Evolutionary conservation across 1,140 invertebrate genomes (phyloP).

Genomic region (Papilio xuthus): DNA sequence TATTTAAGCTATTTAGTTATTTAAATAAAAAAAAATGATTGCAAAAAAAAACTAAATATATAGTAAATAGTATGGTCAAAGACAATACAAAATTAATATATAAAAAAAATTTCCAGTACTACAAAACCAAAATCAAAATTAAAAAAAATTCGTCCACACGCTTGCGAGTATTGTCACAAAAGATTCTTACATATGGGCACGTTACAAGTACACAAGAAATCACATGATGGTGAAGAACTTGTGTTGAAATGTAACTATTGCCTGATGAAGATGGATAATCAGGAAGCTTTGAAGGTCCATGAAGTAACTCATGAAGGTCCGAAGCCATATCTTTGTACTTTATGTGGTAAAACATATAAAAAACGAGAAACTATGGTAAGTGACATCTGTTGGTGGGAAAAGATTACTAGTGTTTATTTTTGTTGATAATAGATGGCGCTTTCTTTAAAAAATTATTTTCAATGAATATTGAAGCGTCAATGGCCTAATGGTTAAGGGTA

Average conservation of each 20-base stretch:
- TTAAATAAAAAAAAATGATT: too few species aligned
- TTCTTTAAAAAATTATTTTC: too few species aligned
- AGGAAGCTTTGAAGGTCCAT: constrained; percentile 47
- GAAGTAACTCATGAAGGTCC: constrained; percentile 58
- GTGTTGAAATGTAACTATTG: constrained; percentile 63
- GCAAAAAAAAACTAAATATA: too few species aligned
- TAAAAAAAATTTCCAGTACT: constrained; percentile 11
- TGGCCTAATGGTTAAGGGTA: too few species aligned
- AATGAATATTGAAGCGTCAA: too few species aligned
- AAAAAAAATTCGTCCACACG: constrained; percentile 74
- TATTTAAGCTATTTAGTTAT: too few species aligned
- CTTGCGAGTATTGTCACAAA: constrained; percentile 83
- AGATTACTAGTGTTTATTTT: not conserved
- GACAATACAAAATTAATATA: not conserved
- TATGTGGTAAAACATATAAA: constrained; percentile 64
- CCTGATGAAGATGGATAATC: constrained; percentile 49
- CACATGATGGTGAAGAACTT: constrained; percentile 58
- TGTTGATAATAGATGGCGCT: not conserved
- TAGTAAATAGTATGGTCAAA: too few species aligned
- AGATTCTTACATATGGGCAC: constrained; percentile 79
- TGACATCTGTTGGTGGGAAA: not conserved
- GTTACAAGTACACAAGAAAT: constrained; percentile 69
- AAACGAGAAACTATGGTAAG: constrained; percentile 66
- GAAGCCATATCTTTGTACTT: constrained; percentile 64
- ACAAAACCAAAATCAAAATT: constrained; percentile 47